phyloP scores from a whole-genome alignment of 2,888 invertebrate genomes.

The Dryococelus australis region DNA sequence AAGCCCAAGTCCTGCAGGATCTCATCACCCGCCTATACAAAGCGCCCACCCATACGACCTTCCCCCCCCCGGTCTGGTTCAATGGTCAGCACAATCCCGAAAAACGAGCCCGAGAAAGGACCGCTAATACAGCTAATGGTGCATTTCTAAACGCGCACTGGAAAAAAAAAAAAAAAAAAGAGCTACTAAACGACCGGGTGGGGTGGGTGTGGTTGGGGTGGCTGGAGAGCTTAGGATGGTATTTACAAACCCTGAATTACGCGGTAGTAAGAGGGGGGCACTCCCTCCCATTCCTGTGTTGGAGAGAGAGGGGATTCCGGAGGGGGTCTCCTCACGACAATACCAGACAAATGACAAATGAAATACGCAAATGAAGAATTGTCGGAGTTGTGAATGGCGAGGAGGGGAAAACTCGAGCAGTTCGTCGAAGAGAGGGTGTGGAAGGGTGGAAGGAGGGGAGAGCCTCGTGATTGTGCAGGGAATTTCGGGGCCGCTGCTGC shows the following conservation, averaged over 20 bases:
- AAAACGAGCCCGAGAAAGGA: constrained; percentile 36
- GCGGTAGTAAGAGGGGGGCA: constrained; percentile 32
- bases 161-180: constrained; percentile 37
- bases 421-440: constrained; percentile 44
- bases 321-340: constrained; percentile 54
- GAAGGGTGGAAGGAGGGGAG: constrained; percentile 45
- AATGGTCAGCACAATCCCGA: constrained; percentile 37
- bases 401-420: constrained; percentile 46
- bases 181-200: constrained; percentile 40
- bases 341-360: constrained; percentile 63
- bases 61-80: not conserved
- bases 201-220: not conserved
- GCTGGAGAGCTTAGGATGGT: constrained; percentile 32
- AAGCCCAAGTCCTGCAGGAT: not conserved
- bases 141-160: constrained; percentile 41
- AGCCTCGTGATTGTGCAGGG: constrained; percentile 28
- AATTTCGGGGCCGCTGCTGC: too few species aligned
- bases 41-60: not conserved
- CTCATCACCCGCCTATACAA: constrained; percentile 16
- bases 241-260: constrained; percentile 46
- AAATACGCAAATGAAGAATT: constrained; percentile 66
- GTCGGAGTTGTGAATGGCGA: constrained; percentile 60
- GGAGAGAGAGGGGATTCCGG: not conserved
- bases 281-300: not conserved
- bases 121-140: constrained; percentile 44